Base-by-base conservation (phyloP, 1,140 invertebrate species). In the Cydia strobilella region DNA sequence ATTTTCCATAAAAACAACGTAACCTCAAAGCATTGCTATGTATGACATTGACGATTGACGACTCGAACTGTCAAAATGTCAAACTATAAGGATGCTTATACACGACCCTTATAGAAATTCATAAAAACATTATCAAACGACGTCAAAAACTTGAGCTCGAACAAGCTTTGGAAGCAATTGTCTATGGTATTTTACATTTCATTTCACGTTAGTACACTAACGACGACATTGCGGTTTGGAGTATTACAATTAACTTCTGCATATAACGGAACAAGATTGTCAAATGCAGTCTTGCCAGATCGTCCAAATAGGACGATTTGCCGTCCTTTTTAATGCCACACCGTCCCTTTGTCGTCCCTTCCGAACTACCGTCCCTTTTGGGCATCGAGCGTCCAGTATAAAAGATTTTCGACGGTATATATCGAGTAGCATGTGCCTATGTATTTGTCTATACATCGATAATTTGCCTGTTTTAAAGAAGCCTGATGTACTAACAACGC, bases 11-110 rank as follows among this genome's bases (percentile, higher is more conserved):
- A 25, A 59, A 23, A 51, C 7, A 18, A 23, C 10, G 20, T 72
- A 72, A 72, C 71, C 71, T 72, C 20, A 45, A 72, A 72, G 12
- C 25, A 59, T 23, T 59, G 7, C 13, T 20, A 7, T 59, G 54
- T 20, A 7, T 59, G 54, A 59, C 54, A 51, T 59, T 59, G 51
- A 54, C 51, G 12, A 23, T n/a, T n/a, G n/a, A n/a, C n/a, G n/a
- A n/a, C n/a, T n/a, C n/a, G 4, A 18, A 18, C n/a, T 51, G 18
- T 59, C 18, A 23, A 59, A 20, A 7, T 59, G n/a, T 54, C 15
- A 54, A 54, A 18, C 6, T 18, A 54, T 23, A 59, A 20, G 18
- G 18, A 12, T 23, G 20, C 5, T 59, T 9, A 59, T 12, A 59
- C 54, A 59, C 54, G n/a, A 54, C 20, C 15, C 7, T 0, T 18